Base-by-base conservation (phyloP, 2,113 vertebrate genomes). In the Nansenia antarctica region DNA sequence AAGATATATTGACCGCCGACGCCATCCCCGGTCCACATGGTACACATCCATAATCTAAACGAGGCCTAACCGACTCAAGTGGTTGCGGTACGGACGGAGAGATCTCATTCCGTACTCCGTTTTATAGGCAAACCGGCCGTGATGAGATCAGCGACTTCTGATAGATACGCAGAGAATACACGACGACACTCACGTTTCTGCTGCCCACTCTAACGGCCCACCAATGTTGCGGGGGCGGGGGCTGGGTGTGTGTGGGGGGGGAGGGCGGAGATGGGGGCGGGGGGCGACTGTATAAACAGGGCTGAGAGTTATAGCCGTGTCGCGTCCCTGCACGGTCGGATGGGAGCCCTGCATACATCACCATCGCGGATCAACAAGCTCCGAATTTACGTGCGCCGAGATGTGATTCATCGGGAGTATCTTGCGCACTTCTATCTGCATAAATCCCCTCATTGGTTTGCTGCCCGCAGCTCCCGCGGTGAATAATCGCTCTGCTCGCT, bases 361-460 rank as follows among this genome's bases (percentile, higher is more conserved):
- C 80, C 76, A 63, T 20, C 30, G 72, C 14, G 72, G 69, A 86
- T 88, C 84, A 85, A 78, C 74, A 70, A 74, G 68, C 85, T 82
- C 66, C 65, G n/a, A 61, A 91, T 87, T 74, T 87, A 87, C 62
- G 64, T 14, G 72, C 65, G 3, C 6, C 37, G 35, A 67, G 81
- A 66, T 30, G 35, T 72, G 72, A 89, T 86, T 86, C 82, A 85
- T 86, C 11, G 14, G n/a, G 76, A 74, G 63, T 68, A 71, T 72
- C 59, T 72, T n/a, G 35, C 4, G 53, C 64, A 60, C n/a, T 80
- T 81, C 75, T 22, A 79, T 86, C 82, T 87, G 78, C 80, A 85
- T 88, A 84, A 88, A 88, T 90, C 84, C 77, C 76, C 69, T 74
- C 82, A 78, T 85, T 82, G 84, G 76, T 82, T 81, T 77, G 78